phyloP scores from a whole-genome alignment of 2,888 invertebrate species.

The Hanleya hanleyi region DNA sequence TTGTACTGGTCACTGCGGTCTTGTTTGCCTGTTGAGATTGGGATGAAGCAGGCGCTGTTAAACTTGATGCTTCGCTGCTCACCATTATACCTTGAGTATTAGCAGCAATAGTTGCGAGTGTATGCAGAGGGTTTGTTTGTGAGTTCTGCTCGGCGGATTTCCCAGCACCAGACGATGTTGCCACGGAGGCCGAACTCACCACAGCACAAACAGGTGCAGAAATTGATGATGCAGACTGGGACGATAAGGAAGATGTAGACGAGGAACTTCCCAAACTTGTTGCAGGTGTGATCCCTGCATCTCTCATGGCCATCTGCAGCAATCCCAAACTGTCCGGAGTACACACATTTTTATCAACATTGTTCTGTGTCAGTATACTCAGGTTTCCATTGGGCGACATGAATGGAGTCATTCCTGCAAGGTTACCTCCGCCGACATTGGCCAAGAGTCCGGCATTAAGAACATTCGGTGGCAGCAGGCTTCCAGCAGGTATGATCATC shows the following conservation, averaged over 20 bases:
- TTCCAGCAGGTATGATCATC: not conserved
- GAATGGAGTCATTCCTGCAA: not conserved
- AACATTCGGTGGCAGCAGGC: not conserved
- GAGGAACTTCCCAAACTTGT: not conserved
- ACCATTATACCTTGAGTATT: constrained; percentile 41
- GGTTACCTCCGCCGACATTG: not conserved
- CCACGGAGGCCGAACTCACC: constrained; percentile 20
- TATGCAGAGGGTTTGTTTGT: constrained; percentile 44
- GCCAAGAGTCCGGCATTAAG: not conserved
- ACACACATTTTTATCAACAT: no score
- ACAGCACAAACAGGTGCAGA: no score
- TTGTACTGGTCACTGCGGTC: constrained; percentile 20
- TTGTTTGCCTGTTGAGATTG: not conserved
- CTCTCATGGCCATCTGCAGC: constrained; percentile 63
- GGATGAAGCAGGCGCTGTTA: not conserved
- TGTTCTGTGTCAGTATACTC: constrained; percentile 36
- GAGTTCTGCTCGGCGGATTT: constrained; percentile 11
- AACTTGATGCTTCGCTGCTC: not conserved
- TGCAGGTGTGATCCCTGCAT: constrained; percentile 53
- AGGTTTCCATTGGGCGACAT: constrained; percentile 15
- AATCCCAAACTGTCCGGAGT: constrained; percentile 18
- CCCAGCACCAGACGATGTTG: constrained; percentile 30
- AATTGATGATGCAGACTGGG: not conserved
- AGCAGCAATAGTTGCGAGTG: constrained; percentile 58
- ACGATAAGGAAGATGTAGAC: not conserved